These are phyloP conservation scores for Bucco capensis DNA, from an alignment of 2,113 vertebrate species.

Conservation along the genomic window DNA sequence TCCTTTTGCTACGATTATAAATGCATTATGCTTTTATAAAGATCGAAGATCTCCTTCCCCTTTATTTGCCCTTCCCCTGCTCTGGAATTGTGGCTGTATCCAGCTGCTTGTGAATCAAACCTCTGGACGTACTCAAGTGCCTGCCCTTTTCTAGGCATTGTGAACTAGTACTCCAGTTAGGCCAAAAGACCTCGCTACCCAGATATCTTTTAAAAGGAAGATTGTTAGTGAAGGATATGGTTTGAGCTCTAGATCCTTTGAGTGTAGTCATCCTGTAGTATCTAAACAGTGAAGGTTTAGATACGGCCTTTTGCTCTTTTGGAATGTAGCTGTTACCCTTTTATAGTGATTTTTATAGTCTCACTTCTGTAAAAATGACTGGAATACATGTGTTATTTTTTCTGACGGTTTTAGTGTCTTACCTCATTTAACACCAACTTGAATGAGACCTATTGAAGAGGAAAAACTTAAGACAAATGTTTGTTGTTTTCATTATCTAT, in stretches of 20 bases:
- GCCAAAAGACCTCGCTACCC: not conserved
- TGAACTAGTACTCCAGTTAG: not conserved
- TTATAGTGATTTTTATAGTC: not conserved
- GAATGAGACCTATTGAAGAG: not conserved
- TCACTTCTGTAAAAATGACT: not conserved
- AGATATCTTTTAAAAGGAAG: not conserved
- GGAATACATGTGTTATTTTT: not conserved
- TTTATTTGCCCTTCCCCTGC: not conserved
- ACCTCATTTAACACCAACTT: not conserved
- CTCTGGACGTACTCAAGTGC: rapidly evolving
- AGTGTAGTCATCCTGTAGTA: not conserved
- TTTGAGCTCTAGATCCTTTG: not conserved
- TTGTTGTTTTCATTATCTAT: not conserved
- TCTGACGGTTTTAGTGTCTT: not conserved
- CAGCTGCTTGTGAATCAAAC: not conserved
- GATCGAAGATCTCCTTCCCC: not conserved
- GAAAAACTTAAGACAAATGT: not conserved
- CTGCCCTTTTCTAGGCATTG: rapidly evolving
- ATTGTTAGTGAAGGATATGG: not conserved
- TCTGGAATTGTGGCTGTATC: not conserved
- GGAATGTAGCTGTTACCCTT: not conserved
- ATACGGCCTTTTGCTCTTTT: not conserved
- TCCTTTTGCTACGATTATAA: not conserved
- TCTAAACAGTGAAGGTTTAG: not conserved
- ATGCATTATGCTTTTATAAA: rapidly evolving